Evolutionary conservation across 2,113 vertebrate genomes (phyloP), one percentile per base, ranked within the genome.

Genomic region (Gasterosteus aculeatus): DNA sequence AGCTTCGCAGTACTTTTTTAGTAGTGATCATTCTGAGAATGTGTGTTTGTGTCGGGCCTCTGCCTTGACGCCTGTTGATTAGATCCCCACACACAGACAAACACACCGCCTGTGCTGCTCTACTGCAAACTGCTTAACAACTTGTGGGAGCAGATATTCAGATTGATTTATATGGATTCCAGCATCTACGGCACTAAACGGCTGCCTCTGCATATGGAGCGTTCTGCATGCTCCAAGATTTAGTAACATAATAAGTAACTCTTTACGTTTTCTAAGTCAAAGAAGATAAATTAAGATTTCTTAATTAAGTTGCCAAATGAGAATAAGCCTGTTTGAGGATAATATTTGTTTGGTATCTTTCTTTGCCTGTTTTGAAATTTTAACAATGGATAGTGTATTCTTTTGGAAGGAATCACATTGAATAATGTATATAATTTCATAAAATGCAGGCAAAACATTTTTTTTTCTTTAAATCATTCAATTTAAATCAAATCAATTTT

Each of bases 1-100:
- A 72, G 78, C 33, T 65, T 72, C 66, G 63, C 26, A 0, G 53
- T 75, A 60, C 80, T 89, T 88, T 26, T 83, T 89, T 90, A 85
- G 81, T 62, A 11, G 33, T 44, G 62, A 83, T 80, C 77, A 85
- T 65, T 69, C 53, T 35, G 41, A 26, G 64, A 22, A 2, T 76
- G 67, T 75, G 66, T 67, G n/a, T 77, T 65, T 76, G 77, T 72
- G 69, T 72, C 72, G 83, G 81, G 75, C 60, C 84, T 85, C 63
- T 79, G 72, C 72, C 72, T 76, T 22, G 65, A 70, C 71, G 77
- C 56, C 58, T 73, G 70, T 72, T 78, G 66, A 77, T 56, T 71
- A 16, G 69, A 87, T 75, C 58, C 10, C 1, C 56, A 22, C 38
- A 68, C 68, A 62, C 35, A 78, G 26, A 64, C 38, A 62, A 26